Percentiles rank a stretch among this genome's conserved stretches.
These are phyloP conservation scores for Jaculus jaculus DNA, from an alignment of 2,113 vertebrate genomes.

Conservation along the genomic window DNA sequence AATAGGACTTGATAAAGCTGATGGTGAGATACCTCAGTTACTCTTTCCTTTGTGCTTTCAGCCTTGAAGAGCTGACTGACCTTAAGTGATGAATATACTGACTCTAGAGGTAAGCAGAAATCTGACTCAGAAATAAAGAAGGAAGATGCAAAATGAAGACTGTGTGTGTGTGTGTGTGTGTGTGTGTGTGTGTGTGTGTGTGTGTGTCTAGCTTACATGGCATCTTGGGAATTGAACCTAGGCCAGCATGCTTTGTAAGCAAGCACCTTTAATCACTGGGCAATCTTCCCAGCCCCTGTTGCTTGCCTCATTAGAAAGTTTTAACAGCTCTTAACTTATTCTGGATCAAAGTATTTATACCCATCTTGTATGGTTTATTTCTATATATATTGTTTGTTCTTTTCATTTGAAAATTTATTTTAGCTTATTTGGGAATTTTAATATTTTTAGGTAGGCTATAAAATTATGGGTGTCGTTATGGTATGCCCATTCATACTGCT, in stretches of 20 bases:
- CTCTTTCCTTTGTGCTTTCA: background rate
- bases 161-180: no score
- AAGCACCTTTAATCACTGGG: no score
- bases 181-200: no score
- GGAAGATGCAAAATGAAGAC: background rate
- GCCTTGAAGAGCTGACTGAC: background rate
- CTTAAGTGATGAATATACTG: background rate
- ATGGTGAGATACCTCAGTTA: background rate
- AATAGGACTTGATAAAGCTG: background rate
- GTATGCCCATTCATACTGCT: background rate
- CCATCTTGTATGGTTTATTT: background rate
- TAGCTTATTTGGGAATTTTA: background rate
- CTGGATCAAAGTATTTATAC: background rate
- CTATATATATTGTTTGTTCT: background rate
- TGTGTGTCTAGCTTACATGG: no score
- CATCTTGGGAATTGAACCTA: no score
- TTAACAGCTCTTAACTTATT: conserved; percentile 20
- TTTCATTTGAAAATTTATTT: conserved; percentile 10
- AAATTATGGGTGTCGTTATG: no score
- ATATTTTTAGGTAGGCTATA: background rate
- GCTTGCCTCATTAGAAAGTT: background rate
- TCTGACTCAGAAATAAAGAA: background rate
- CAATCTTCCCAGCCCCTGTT: no score
- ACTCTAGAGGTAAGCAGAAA: background rate
- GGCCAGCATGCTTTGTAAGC: no score